These are phyloP conservation scores for Prionailurus viverrinus DNA, from an alignment of 2,113 vertebrate genomes.

Conservation along the genomic window DNA sequence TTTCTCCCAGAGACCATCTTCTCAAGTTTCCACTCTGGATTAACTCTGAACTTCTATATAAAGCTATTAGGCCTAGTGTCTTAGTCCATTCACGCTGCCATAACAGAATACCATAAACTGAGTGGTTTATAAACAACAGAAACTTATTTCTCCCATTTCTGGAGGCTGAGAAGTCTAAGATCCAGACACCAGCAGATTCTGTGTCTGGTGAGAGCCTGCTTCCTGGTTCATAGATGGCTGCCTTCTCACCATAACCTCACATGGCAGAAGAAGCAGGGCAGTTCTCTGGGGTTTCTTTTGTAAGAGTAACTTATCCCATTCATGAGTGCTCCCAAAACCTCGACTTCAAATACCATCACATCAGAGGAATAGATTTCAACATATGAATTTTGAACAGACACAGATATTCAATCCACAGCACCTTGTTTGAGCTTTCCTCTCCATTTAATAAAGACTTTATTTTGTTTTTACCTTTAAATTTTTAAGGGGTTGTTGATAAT, in stretches of 20 bases:
- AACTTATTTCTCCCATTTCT: too few relatives aligned
- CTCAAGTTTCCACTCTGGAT: not conserved
- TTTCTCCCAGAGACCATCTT: not conserved
- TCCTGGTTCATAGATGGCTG: not conserved
- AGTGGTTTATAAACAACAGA: too few relatives aligned
- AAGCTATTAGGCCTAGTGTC: not conserved
- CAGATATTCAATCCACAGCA: not conserved
- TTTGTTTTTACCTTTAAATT: not conserved
- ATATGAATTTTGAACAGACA: not conserved
- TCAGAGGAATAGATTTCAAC: not conserved
- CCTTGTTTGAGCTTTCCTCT: not conserved
- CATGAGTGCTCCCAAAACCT: not conserved
- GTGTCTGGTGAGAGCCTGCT: too few relatives aligned
- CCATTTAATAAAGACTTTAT: not conserved
- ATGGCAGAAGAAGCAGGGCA: not conserved
- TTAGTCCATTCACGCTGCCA: not conserved
- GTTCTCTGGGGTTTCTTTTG: not conserved
- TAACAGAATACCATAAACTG: not conserved
- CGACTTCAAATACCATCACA: not conserved
- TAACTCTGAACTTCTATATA: not conserved
- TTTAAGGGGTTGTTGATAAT: not conserved
- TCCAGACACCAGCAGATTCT: too few relatives aligned
- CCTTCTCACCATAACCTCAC: not conserved
- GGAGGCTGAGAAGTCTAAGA: too few relatives aligned
- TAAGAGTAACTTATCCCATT: not conserved